Conservation (phyloP, 2,888 invertebrate species). For the Callimorpha dominula region DNA sequence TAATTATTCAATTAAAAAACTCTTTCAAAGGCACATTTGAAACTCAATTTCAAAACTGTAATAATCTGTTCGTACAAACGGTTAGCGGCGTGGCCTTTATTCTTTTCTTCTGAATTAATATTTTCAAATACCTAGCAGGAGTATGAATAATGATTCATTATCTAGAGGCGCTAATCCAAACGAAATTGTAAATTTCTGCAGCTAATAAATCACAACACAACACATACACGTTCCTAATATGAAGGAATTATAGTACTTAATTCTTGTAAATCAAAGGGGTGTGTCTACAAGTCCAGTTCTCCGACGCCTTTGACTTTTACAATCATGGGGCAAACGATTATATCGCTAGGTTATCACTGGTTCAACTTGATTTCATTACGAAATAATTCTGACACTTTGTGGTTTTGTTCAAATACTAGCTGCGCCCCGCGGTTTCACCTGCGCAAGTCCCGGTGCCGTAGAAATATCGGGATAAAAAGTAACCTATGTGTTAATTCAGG, state of each 20-base stretch:
- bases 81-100: not conserved
- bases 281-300: not conserved
- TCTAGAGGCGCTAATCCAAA: not conserved
- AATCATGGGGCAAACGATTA: not conserved
- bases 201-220: too few species aligned
- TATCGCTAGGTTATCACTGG: slow-evolving; percentile 7
- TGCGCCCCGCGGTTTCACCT: too few species aligned
- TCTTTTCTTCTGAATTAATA: not conserved
- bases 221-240: too few species aligned
- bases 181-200: too few species aligned
- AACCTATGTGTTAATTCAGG: too few species aligned
- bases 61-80: not conserved
- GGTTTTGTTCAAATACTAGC: not conserved
- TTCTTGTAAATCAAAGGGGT: not conserved
- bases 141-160: not conserved
- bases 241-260: too few species aligned
- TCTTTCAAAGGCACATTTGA: not conserved
- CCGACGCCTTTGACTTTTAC: not conserved
- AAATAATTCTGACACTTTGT: not conserved
- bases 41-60: not conserved
- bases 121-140: not conserved
- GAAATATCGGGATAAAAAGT: too few species aligned
- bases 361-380: not conserved
- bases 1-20: not conserved
- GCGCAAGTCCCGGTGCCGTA: too few species aligned